Evolutionary conservation across 2,888 invertebrate genomes (phyloP), one percentile per base, ranked within the genome.

Genomic region (Copidosoma aretas): DNA sequence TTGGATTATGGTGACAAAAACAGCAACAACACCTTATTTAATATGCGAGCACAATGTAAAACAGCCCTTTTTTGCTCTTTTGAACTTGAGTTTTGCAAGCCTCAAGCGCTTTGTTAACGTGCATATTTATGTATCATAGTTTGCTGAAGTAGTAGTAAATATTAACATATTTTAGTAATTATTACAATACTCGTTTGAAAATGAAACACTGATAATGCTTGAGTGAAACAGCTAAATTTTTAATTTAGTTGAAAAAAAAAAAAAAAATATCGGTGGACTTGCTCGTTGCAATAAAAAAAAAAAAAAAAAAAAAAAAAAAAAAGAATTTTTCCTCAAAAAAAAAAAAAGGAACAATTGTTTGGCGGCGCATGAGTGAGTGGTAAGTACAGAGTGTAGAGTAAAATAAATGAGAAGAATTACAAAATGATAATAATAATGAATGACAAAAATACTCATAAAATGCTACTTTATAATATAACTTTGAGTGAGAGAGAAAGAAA

Each of bases 361-460:
- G 78, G 74, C 78, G 75, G 78, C 78, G 77, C 78, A 78, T 81
- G 79, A 81, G 78, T 80, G 80, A 82, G 82, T 81, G 83, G 82
- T 83, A 83, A 83, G 83, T 83, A 82, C 81, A 75, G 77, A 79
- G 43, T 12, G 32, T 32, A 32, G 32, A 32, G 32, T 32, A 32
- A 32, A 32, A 32, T 32, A 32, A 32, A 32, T 32, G 25, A 56
- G 1, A 24, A 54, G 1, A 54, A 24, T 8, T n/a, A 54, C 22
- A 54, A 54, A 49, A 49, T 3, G 22, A 22, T 54, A 14, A 54
- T 56, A 3, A 56, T 8, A 4, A 60, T 14, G 60, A 60, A 24
- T 15, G 8, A 32, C 3, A 32, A 32, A 32, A 32, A 32, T 32
- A 32, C 32, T 32, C 32, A 32, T 32, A 32, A 32, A 32, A 5